phyloP scores from a whole-genome alignment of 1,140 invertebrate species.

The Cydia strobilella region DNA sequence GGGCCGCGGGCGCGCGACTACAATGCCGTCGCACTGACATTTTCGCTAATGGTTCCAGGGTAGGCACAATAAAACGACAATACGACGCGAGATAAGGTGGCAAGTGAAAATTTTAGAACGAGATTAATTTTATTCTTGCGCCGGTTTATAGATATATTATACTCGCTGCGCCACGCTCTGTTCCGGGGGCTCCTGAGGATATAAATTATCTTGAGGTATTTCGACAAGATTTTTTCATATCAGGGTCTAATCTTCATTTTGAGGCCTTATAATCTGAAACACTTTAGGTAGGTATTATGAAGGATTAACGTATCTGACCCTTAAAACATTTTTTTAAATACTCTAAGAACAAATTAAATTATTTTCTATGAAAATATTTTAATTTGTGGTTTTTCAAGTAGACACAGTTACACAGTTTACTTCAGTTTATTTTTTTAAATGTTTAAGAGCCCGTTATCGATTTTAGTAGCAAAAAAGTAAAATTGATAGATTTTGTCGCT shows the following conservation, averaged over 20 bases:
- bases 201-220: slow-evolving; percentile 30
- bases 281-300: not conserved
- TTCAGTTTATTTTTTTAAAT: too few species aligned
- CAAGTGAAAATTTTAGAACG: slow-evolving; percentile 77
- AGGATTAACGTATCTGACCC: not conserved
- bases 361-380: too few species aligned
- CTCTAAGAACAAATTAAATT: too few species aligned
- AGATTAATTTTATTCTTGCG: slow-evolving; percentile 72
- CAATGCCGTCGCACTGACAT: slow-evolving; percentile 76
- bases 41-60: slow-evolving; percentile 78
- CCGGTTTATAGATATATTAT: slow-evolving; percentile 48
- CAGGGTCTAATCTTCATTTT: not conserved
- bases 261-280: slow-evolving; percentile 1
- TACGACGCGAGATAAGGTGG: slow-evolving; percentile 76
- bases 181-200: slow-evolving; percentile 7
- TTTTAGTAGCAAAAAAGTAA: too few species aligned
- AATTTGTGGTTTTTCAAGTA: too few species aligned
- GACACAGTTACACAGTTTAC: too few species aligned
- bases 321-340: not conserved
- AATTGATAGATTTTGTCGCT: too few species aligned
- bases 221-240: slow-evolving; percentile 29
- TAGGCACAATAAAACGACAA: slow-evolving; percentile 79
- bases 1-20: slow-evolving; percentile 67
- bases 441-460: too few species aligned
- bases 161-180: slow-evolving; percentile 41